Evolutionary conservation across 2,113 vertebrate genomes (phyloP), one percentile per base, ranked within the genome.

Genomic region (Aleadryas rufinucha): DNA sequence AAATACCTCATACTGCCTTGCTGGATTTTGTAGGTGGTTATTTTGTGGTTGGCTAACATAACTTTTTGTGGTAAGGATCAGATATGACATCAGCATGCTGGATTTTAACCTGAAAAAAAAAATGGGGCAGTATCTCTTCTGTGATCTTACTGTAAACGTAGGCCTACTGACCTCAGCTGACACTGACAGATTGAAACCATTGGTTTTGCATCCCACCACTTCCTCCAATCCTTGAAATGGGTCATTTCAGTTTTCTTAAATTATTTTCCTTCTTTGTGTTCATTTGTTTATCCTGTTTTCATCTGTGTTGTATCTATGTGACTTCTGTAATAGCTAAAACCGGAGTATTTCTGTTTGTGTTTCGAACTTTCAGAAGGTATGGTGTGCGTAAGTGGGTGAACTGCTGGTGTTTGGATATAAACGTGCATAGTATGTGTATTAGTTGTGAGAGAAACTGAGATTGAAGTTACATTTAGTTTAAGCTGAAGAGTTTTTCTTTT

Each of bases 1-100:
- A 75, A 90, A 39, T 84, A 83, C 21, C 33, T 96, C 65, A 31
- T 60, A 27, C 16, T 72, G 61, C 60, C 53, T 92, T 76, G 76
- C 52, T 71, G 41, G 81, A 47, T 93, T 75, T 79, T 75, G 37
- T 93, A 84, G 69, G 83, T 93, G 52, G 57, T 84, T 97, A 42
- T 94, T 94, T 96, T 93, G 92, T 95, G 93, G 92, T 92, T 90
- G n/a, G 15, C 57, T 75, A 72, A 42, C 57, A 42, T 75, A 94
- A 84, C 37, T 54, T 94, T 80, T 72, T 94, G 90, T 2, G 65
- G 90, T 78, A 28, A 49, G 69, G 69, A 76, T 90, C 69, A 96
- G 56, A 59, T 89, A 53, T 82, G 80, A 89, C 83, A 65, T 78
- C 57, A 89, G 61, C 90, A 87, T 87, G 56, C 47, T 81, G 72